phyloP scores from a whole-genome alignment of 2,888 invertebrate genomes.

The Cephus nigrinus region DNA sequence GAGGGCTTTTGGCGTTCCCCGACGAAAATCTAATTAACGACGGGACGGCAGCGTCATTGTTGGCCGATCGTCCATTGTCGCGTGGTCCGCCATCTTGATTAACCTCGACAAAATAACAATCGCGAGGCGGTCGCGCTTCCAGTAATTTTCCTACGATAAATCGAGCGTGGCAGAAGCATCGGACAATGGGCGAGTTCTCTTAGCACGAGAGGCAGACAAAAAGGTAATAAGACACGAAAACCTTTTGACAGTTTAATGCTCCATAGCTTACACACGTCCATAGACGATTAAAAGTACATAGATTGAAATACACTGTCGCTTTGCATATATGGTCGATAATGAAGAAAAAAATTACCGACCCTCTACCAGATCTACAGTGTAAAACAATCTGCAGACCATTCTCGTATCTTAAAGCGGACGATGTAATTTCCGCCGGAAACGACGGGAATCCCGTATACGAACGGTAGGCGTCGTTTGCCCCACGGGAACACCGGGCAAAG shows the following conservation, averaged over 20 bases:
- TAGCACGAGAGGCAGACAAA: neutral
- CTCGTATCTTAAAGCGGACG: neutral
- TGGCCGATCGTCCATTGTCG: constrained; percentile 21
- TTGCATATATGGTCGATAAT: neutral
- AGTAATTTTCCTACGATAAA: constrained; percentile 6
- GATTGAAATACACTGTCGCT: neutral
- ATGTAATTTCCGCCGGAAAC: neutral
- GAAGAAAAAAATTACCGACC: neutral
- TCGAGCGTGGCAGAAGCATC: neutral
- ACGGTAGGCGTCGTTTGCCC: neutral
- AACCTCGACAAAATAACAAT: constrained; percentile 20
- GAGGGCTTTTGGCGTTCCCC: neutral
- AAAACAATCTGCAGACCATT: neutral
- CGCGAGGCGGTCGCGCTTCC: constrained; percentile 1
- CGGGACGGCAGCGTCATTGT: constrained; percentile 13
- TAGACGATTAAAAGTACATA: neutral
- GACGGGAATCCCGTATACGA: neutral
- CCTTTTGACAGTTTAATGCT: neutral
- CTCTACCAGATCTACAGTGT: neutral
- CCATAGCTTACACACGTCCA: neutral
- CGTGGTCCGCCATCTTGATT: constrained; percentile 19
- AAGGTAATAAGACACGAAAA: neutral
- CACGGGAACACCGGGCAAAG: neutral
- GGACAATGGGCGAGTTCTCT: constrained; percentile 7
- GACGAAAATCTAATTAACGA: constrained; percentile 23